Evolutionary conservation across 2,113 vertebrate genomes (phyloP), one percentile per base, ranked within the genome.

Genomic region (Cavia aperea): DNA sequence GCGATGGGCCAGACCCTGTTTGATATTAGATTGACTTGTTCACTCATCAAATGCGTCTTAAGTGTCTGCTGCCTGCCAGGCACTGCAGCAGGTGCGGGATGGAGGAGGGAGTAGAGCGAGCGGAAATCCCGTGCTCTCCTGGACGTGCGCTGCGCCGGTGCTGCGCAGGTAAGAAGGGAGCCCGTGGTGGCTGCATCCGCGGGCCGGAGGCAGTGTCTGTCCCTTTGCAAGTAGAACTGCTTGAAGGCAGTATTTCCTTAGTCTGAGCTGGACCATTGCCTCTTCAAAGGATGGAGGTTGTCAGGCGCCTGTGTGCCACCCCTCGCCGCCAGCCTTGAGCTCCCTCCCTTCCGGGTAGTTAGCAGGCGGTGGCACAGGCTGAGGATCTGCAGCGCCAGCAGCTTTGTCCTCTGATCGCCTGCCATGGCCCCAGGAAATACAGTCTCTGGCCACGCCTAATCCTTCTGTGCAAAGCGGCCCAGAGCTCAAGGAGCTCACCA

Each of bases 391-490:
- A 51, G 43, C 0, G 19, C 51, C 56, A 70, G 91, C 82, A 83
- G 24, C 83, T 79, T 88, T 78, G 15, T 12, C 31, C 73, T 43
- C 82, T 82, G 62, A 21, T 60, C 54, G 33, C 54, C 33, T 49
- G 39, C 72, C 9, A 1, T 39, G 75, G 21, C 39, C 83, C 58
- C 36, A 9, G 36, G 39, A 83, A 46, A 36, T 0, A 7, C 46
- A 56, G 86, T 13, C 51, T 88, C 79, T 43, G 51, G 65, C 60
- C 31, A 5, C 26, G 19, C 68, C n/a, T 1, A 6, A 46, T 4
- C 0, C 2, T 0, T 0, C 54, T 2, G 0, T 23, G 56, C 2
- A 58, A 36, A 51, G 58, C 56, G 23, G 21, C 8, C 84, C 31
- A n/a, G 16, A 2, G 16, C 6, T 2, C 2, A 39, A 29, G 2